These are phyloP conservation scores for Oscheius sp. DNA, from an alignment of 2,888 invertebrate genomes.

Conservation along the genomic window DNA sequence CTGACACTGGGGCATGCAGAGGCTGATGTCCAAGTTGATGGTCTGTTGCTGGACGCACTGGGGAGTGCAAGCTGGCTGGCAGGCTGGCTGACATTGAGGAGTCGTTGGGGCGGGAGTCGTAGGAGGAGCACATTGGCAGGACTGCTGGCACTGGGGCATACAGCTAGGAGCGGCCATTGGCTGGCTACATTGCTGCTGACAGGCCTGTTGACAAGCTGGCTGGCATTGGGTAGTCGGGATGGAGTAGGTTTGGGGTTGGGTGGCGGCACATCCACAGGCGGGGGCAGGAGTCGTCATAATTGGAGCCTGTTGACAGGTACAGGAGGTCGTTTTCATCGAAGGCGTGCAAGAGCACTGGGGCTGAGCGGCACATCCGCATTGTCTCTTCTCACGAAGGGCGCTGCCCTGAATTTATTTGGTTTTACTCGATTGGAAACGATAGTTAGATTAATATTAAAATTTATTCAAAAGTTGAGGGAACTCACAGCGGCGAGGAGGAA, in stretches of 20 bases:
- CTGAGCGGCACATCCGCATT: conserved; percentile 48
- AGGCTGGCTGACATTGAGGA: no score
- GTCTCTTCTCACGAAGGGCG: conserved; percentile 49
- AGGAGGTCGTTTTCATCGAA: conserved; percentile 30
- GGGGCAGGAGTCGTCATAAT: conserved; percentile 19
- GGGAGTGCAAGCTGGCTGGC: no score
- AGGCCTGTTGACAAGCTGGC: conserved; percentile 47
- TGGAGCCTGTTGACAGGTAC: conserved; percentile 47
- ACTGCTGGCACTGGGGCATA: conserved; percentile 39
- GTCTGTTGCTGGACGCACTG: no score
- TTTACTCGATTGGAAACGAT: no score
- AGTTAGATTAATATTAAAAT: no score
- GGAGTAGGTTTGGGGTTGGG: conserved; percentile 34
- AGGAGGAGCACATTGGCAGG: no score
- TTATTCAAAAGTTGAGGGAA: no score
- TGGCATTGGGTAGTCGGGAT: conserved; percentile 41
- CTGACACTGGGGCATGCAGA: conserved; percentile 43
- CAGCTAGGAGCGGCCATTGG: conserved; percentile 34
- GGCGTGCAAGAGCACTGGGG: conserved; percentile 38
- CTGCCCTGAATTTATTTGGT: conserved; percentile 49
- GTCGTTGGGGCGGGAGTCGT: no score
- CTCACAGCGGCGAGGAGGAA: conserved; percentile 14
- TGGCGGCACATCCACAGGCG: conserved; percentile 32
- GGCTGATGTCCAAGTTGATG: no score
- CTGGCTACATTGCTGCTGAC: conserved; percentile 39